phyloP scores from a whole-genome alignment of 2,797 vertebrate genomes.

The Lutra lutra region DNA sequence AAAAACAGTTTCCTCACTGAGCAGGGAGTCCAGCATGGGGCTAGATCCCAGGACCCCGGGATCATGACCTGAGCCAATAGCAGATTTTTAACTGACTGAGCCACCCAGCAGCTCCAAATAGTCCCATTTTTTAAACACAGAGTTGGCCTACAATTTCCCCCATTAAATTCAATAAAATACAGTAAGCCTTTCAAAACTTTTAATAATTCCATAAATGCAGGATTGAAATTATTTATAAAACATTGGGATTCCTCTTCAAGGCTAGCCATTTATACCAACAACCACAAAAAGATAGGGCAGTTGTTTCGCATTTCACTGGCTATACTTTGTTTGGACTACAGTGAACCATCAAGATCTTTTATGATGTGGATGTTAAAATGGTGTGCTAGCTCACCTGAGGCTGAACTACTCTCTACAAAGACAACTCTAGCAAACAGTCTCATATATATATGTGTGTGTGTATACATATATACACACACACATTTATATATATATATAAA shows the following conservation, averaged over 20 bases:
- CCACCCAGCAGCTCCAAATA: background rate
- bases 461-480: too few relatives aligned
- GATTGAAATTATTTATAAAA: conserved; percentile 48
- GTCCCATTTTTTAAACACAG: background rate
- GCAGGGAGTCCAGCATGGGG: background rate
- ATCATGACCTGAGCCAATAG: background rate
- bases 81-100: background rate
- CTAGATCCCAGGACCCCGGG: background rate
- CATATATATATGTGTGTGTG: too few relatives aligned
- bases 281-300: background rate
- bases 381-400: background rate
- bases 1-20: background rate
- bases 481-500: too few relatives aligned
- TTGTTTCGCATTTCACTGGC: background rate
- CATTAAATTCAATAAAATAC: conserved; percentile 29
- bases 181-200: conserved; percentile 25
- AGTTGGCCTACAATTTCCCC: background rate
- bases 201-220: conserved; percentile 38
- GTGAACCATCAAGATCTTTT: background rate
- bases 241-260: conserved; percentile 27
- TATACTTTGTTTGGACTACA: background rate
- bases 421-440: background rate
- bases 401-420: background rate
- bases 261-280: background rate
- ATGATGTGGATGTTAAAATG: background rate